A percentile compares a stretch with the other conserved stretches of the same genome.
phyloP scores from a whole-genome alignment of 2,888 invertebrate genomes.

The Cactoblastis cactorum region DNA sequence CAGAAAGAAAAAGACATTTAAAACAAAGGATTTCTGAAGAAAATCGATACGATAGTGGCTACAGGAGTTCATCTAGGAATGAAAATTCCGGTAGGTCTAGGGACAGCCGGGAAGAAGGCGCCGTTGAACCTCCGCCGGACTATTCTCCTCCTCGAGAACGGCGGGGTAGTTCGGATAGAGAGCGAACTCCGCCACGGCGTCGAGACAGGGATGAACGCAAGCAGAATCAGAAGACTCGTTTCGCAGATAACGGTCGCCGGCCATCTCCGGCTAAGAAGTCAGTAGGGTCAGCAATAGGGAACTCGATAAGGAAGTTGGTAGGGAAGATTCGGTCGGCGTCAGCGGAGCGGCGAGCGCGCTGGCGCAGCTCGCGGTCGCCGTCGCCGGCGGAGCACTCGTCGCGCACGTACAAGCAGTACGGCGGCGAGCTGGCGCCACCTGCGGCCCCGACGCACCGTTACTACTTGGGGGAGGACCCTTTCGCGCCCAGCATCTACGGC shows the following conservation, averaged over 20 bases:
- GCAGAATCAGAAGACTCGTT: conserved; percentile 85
- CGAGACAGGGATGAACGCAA: conserved; percentile 76
- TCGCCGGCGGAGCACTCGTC: conserved; percentile 81
- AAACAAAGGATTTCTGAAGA: conserved; percentile 76
- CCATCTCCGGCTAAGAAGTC: conserved; percentile 70
- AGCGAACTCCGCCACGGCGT: conserved; percentile 65
- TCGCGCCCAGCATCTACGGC: conserved; percentile 90
- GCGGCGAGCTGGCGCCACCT: conserved; percentile 70
- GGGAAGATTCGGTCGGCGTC: conserved; percentile 88
- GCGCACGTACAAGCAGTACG: conserved; percentile 73
- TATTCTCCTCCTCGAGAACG: conserved; percentile 82
- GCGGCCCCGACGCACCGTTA: conserved; percentile 84
- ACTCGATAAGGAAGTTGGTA: conserved; percentile 89
- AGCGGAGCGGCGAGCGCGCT: conserved; percentile 82
- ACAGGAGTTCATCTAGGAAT: conserved; percentile 77
- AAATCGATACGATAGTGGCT: conserved; percentile 78
- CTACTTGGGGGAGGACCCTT: conserved; percentile 93
- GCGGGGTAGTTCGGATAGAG: conserved; percentile 62
- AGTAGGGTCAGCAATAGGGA: conserved; percentile 83
- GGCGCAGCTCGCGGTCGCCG: conserved; percentile 78
- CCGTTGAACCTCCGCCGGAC: conserved; percentile 84
- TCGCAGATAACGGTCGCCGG: conserved; percentile 72
- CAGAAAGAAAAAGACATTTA: conserved; percentile 81
- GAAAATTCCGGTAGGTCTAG: conserved; percentile 73
- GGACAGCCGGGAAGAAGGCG: conserved; percentile 69